Conservation (phyloP, 2,888 invertebrate genomes). For the Mantis religiosa region DNA sequence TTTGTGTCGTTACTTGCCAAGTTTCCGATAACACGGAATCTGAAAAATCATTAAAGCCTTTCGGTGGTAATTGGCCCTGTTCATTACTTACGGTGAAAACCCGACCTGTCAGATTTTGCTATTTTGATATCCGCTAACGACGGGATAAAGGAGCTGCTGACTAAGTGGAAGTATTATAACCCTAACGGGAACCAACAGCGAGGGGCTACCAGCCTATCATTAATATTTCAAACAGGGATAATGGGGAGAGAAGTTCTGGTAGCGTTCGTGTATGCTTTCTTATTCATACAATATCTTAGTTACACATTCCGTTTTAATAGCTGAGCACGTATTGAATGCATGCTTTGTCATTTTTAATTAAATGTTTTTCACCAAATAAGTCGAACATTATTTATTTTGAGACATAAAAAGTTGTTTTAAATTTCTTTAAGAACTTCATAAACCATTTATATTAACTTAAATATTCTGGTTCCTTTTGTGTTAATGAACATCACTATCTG, state of each 20-base stretch:
- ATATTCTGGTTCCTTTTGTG: too few species aligned
- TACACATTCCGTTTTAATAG: too few species aligned
- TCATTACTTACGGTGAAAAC: not conserved
- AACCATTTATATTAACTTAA: too few species aligned
- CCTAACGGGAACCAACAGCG: not conserved
- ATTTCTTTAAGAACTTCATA: too few species aligned
- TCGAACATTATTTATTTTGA: too few species aligned
- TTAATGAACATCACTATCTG: too few species aligned
- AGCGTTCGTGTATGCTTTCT: not conserved
- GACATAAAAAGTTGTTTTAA: too few species aligned
- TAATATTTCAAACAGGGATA: not conserved
- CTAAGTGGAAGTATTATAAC: not conserved
- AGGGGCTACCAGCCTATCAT: not conserved
- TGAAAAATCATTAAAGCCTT: not conserved
- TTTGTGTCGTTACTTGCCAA: not conserved
- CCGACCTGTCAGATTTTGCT: not conserved
- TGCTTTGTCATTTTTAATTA: too few species aligned
- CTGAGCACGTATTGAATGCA: too few species aligned
- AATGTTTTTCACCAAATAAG: too few species aligned
- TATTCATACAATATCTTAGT: too few species aligned
- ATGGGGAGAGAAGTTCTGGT: not conserved
- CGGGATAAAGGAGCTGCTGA: not conserved
- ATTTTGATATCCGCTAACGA: not conserved
- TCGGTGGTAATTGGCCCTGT: not conserved
- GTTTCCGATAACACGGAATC: not conserved